Conservation (phyloP, 1,140 invertebrate genomes). For the Euwallacea similis region DNA sequence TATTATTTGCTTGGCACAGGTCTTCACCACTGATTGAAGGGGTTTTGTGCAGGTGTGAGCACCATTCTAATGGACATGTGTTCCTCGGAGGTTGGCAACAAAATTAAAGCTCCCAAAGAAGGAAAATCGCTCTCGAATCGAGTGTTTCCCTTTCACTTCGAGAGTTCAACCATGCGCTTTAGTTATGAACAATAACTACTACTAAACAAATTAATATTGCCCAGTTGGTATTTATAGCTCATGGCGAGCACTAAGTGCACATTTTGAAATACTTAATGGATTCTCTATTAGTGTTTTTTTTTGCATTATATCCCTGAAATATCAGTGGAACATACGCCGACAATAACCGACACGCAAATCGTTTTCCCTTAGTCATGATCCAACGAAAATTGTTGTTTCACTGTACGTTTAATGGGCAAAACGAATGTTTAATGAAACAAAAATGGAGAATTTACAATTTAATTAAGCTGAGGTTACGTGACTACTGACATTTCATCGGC, state of each 20-base stretch:
- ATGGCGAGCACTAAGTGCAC: background rate
- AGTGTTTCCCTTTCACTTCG: constrained; percentile 19
- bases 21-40: no score
- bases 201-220: constrained; percentile 14
- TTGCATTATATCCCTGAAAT: no score
- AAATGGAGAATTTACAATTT: constrained; percentile 10
- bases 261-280: constrained; percentile 4
- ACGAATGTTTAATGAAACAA: constrained; percentile 12
- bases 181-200: constrained; percentile 11
- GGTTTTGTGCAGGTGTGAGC: constrained; percentile 9
- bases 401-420: background rate
- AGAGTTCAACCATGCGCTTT: constrained; percentile 13
- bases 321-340: no score
- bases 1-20: no score
- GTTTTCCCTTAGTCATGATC: constrained; percentile 5
- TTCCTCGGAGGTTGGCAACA: constrained; percentile 22
- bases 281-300: background rate
- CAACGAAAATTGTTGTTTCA: background rate
- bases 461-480: constrained; percentile 15
- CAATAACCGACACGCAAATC: background rate
- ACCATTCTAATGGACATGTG: constrained; percentile 11
- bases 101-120: constrained; percentile 22
- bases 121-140: constrained; percentile 15
- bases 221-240: constrained; percentile 12
- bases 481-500: constrained; percentile 9